Conservation (phyloP, 2,888 invertebrate species). For the Saturnia pavonia region DNA sequence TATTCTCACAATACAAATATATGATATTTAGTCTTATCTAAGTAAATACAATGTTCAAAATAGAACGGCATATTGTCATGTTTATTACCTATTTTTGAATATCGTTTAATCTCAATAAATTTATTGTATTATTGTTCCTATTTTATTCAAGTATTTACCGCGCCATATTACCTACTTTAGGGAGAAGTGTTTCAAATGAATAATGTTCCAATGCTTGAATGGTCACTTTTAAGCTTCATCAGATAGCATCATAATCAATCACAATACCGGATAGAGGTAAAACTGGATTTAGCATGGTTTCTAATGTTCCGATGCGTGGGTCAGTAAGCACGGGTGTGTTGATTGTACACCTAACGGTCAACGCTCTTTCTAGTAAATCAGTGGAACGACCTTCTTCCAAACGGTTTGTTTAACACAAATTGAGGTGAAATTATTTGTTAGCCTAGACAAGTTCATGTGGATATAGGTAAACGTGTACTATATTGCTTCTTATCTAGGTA, state of each 20-base stretch:
- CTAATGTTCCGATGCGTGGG: slow-evolving; percentile 5
- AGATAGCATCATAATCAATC: neutral
- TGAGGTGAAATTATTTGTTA: neutral
- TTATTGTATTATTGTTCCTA: neutral
- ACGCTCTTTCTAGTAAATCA: slow-evolving; percentile 13
- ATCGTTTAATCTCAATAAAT: neutral
- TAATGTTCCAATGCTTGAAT: neutral
- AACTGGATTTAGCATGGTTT: slow-evolving; percentile 7
- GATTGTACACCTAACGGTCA: slow-evolving; percentile 18
- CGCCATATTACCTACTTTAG: neutral
- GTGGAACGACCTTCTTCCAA: slow-evolving; percentile 6
- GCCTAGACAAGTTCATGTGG: neutral
- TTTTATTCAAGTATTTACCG: neutral
- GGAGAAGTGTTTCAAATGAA: neutral
- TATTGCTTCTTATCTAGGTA: neutral
- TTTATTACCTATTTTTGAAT: neutral
- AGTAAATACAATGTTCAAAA: too few species aligned
- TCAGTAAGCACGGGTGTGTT: slow-evolving; percentile 9
- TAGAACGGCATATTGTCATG: neutral
- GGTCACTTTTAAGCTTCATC: neutral
- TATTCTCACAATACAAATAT: too few species aligned
- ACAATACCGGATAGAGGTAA: neutral
- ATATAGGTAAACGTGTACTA: neutral
- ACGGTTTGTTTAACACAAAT: slow-evolving; percentile 4
- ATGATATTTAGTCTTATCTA: too few species aligned